phyloP scores from a whole-genome alignment of 2,113 vertebrate genomes.

The Ptyas mucosa region DNA sequence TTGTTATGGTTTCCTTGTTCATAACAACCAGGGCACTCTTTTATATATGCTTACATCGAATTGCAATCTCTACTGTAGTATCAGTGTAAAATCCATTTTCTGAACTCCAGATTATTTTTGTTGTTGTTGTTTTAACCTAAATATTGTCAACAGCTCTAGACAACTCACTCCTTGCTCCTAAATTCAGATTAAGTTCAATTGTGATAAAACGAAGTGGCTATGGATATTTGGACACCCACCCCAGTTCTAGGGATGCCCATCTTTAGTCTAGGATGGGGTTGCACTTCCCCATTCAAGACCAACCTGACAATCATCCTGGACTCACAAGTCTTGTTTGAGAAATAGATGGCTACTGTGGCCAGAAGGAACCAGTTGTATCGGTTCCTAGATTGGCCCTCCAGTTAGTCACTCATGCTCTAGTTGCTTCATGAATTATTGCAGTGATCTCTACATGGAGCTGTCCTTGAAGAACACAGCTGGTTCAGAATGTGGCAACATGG shows the following conservation, averaged over 20 bases:
- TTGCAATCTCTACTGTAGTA: neutral
- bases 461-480: neutral
- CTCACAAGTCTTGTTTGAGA: neutral
- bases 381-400: neutral
- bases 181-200: neutral
- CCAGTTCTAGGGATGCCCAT: neutral
- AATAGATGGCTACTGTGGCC: neutral
- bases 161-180: neutral
- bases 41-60: neutral
- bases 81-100: neutral
- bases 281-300: neutral
- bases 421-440: neutral
- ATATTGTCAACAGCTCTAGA: neutral
- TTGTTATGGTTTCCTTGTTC: neutral
- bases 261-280: neutral
- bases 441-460: neutral
- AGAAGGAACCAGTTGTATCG: neutral
- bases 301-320: neutral
- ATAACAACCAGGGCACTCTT: neutral
- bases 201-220: neutral
- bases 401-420: neutral
- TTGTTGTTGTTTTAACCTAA: neutral
- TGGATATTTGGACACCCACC: neutral
- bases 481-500: neutral
- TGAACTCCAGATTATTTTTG: neutral